A percentile compares a stretch with the other conserved stretches of the same genome.
Conservation (phyloP, 92 coral and sea anemone genomes). For the Epizoanthus rinbou region DNA sequence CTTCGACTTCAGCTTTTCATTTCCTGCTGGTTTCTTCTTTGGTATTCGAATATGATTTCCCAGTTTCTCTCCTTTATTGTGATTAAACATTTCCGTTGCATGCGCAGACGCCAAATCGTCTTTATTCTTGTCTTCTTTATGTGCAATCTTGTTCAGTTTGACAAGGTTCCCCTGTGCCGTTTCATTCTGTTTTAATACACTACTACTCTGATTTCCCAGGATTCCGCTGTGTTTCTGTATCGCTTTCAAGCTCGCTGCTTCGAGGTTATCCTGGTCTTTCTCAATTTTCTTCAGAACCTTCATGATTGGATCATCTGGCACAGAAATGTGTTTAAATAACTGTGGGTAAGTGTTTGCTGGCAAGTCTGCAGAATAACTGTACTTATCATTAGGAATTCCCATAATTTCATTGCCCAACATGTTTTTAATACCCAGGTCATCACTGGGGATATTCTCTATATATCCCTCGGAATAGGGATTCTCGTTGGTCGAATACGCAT, state of each 20-base stretch:
- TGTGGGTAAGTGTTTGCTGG: conserved; percentile 1
- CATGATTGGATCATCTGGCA: conserved; percentile 73
- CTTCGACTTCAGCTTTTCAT: not conserved
- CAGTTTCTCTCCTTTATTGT: not conserved
- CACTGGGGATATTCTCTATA: conserved; percentile 1
- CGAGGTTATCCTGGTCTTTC: conserved; percentile 55
- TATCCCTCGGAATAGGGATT: conserved; percentile 32
- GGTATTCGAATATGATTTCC: not conserved
- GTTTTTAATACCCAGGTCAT: not conserved
- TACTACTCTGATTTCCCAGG: not conserved
- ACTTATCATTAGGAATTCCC: conserved; percentile 23
- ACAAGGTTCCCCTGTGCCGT: not conserved
- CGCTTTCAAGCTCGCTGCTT: conserved; percentile 62
- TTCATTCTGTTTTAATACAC: not conserved
- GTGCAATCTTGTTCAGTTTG: conserved; percentile 15
- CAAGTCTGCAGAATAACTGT: conserved; percentile 18
- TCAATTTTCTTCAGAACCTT: conserved; percentile 71
- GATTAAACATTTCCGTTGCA: not conserved
- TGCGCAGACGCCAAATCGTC: not conserved
- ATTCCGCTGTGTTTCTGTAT: conserved; percentile 55
- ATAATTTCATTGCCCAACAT: not conserved
- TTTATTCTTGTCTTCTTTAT: not conserved
- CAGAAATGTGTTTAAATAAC: conserved; percentile 28
- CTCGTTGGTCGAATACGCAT: conserved; percentile 11
- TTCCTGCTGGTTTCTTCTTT: not conserved